Conservation (phyloP, 2,888 invertebrate genomes). For the Balanococcus diminutus region DNA sequence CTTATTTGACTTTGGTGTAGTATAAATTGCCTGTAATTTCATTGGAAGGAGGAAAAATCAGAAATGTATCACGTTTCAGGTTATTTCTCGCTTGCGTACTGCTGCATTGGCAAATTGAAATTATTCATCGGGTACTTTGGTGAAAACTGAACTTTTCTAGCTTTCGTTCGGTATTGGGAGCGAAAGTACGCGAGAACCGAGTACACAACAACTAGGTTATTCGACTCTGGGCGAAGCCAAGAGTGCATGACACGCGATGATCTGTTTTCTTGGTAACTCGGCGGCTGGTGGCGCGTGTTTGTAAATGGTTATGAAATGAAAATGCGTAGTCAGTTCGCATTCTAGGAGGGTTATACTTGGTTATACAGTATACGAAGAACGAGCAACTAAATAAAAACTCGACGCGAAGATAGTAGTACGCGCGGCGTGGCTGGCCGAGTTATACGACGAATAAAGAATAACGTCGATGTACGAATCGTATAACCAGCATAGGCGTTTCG, state of each 20-base stretch:
- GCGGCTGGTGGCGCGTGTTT: conserved; percentile 3
- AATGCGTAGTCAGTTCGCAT: conserved; percentile 15
- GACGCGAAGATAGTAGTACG: not conserved
- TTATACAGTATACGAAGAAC: not conserved
- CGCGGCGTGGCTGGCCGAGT: not conserved
- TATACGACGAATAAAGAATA: not conserved
- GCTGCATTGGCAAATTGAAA: too few relatives aligned
- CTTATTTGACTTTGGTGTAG: too few relatives aligned
- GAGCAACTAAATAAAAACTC: not conserved
- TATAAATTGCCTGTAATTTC: too few relatives aligned
- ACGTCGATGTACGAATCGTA: conserved; percentile 18
- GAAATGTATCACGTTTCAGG: too few relatives aligned
- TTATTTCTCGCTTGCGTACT: too few relatives aligned
- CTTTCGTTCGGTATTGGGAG: not conserved
- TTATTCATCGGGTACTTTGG: too few relatives aligned
- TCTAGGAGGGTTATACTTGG: not conserved
- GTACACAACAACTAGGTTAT: not conserved
- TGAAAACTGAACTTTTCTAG: not conserved
- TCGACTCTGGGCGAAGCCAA: not conserved
- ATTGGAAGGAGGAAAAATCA: too few relatives aligned
- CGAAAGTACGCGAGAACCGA: not conserved
- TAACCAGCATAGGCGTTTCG: conserved; percentile 17
- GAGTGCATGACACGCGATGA: not conserved
- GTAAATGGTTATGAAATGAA: conserved; percentile 14
- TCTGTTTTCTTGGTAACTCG: not conserved